Base-by-base conservation (phyloP, 2,797 vertebrate genomes). In the Pelodytes ibericus region DNA sequence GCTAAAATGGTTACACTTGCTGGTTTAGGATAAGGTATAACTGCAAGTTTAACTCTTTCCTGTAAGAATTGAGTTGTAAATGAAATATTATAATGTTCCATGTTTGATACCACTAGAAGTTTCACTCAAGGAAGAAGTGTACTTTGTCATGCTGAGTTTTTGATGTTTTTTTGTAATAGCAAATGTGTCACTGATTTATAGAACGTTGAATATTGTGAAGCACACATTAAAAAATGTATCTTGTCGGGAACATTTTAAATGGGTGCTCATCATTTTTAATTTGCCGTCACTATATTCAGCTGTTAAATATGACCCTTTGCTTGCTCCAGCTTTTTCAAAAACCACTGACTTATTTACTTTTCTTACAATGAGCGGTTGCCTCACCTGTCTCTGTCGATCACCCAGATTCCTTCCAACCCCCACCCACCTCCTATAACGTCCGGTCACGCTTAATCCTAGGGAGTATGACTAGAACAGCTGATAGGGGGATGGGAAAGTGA, bases 381-480 rank as follows among this genome's bases (percentile, higher is more conserved):
- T 61, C 76, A 79, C 76, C 76, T 79, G 71, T 31, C 58, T 9
- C 57, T 64, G 75, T 77, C 75, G 22, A 24, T 79, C 76, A 77
- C 4, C 4, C 39, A 26, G 41, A 72, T 65, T 53, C 62, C 62
- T 22, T 67, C 61, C 70, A 39, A 39, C 36, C 44, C 30, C 66
- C 36, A 51, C 18, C 56, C 66, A 36, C 67, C 24, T 24, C 69
- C 20, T 72, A 44, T 57, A 72, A 62, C 25, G 76, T 68, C 76
- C 57, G 64, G 63, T 79, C 76, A 79, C 44, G 64, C 70, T 72
- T 72, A 78, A 67, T 78, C 63, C 70, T 36, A 26, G 69, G 22
- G 62, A 78, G 63, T 59, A 58, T 72, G 70, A 78, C 63, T 68
- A 29, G 56, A 79, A 73, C 76, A 79, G 76, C 76, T 79, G 76